A percentile compares a stretch with the other conserved stretches of the same genome.
phyloP scores from a whole-genome alignment of 2,888 invertebrate genomes.

The Orthosia cruda region DNA sequence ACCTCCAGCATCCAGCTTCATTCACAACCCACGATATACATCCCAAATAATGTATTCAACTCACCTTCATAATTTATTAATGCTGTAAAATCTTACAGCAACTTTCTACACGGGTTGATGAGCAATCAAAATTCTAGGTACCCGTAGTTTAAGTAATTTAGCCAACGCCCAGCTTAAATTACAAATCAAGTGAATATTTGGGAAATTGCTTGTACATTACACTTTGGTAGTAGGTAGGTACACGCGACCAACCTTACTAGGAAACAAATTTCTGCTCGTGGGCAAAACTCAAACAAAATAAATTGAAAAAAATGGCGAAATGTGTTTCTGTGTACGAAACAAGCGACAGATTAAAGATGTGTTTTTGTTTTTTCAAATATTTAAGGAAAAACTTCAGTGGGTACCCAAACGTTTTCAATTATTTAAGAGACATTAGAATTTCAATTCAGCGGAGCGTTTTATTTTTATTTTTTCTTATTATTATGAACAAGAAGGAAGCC shows the following conservation, averaged over 20 bases:
- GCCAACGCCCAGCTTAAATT: conserved; percentile 32
- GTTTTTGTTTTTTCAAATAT: conserved; percentile 69
- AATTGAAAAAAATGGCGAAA: conserved; percentile 62
- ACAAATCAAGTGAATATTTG: conserved; percentile 47
- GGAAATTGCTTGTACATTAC: conserved; percentile 38
- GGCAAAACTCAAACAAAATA: conserved; percentile 52
- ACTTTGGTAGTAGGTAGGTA: conserved; percentile 21
- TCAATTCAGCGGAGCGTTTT: conserved; percentile 74
- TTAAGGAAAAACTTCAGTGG: conserved; percentile 74
- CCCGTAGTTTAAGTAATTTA: conserved; percentile 32
- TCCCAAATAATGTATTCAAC: conserved; percentile 51
- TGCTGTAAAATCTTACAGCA: conserved; percentile 54
- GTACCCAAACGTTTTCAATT: conserved; percentile 76
- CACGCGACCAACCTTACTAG: conserved; percentile 40
- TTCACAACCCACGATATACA: conserved; percentile 19
- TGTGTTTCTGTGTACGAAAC: conserved; percentile 68
- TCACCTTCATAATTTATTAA: conserved; percentile 57
- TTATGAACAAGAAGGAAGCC: conserved; percentile 69
- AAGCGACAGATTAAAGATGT: conserved; percentile 70
- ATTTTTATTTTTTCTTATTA: conserved; percentile 68
- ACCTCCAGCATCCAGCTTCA: conserved; percentile 16
- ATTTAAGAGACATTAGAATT: conserved; percentile 80
- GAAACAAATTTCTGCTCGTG: conserved; percentile 50
- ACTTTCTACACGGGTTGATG: conserved; percentile 50
- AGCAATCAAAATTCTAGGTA: conserved; percentile 54